phyloP scores from a whole-genome alignment of 37 sponge, comb jelly and placozoan genomes.

The Haliclona indistincta region DNA sequence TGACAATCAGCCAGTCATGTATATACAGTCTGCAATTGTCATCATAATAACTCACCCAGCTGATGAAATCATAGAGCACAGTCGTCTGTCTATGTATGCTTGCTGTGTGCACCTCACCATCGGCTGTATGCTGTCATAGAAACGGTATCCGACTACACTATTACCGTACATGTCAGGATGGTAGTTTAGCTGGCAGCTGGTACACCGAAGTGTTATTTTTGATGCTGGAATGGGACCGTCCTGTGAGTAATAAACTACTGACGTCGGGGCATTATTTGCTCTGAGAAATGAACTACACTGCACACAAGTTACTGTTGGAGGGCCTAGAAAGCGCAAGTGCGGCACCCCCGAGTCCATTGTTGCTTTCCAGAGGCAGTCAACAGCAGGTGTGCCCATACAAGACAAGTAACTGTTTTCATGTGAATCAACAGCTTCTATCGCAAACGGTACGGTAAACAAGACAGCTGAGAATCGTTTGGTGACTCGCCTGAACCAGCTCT shows the following conservation, averaged over 20 bases:
- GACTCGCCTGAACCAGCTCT: too few species aligned
- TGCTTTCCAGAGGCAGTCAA: slow-evolving; percentile 8
- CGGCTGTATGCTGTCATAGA: neutral
- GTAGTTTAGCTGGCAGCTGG: slow-evolving; percentile 7
- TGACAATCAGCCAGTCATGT: too few species aligned
- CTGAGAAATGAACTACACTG: neutral
- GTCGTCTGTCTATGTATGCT: neutral
- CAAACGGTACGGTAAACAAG: neutral
- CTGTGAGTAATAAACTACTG: neutral
- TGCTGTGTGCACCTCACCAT: slow-evolving; percentile 1
- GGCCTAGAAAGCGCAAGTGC: slow-evolving; percentile 19
- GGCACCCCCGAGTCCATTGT: slow-evolving; percentile 6
- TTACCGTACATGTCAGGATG: neutral
- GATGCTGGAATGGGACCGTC: slow-evolving; percentile 20
- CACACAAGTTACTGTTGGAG: neutral
- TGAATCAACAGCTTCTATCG: neutral
- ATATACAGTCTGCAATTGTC: neutral
- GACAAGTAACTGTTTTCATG: too few species aligned
- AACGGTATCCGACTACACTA: slow-evolving; percentile 1
- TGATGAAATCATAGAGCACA: slow-evolving; percentile 1
- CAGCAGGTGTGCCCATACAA: slow-evolving; percentile 2
- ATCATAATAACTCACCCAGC: slow-evolving; percentile 14
- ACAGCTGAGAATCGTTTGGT: neutral
- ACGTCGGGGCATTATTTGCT: slow-evolving; percentile 1
- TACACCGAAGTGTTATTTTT: slow-evolving; percentile 20